phyloP scores from a whole-genome alignment of 2,888 invertebrate species.

The Torymus tubicola region DNA sequence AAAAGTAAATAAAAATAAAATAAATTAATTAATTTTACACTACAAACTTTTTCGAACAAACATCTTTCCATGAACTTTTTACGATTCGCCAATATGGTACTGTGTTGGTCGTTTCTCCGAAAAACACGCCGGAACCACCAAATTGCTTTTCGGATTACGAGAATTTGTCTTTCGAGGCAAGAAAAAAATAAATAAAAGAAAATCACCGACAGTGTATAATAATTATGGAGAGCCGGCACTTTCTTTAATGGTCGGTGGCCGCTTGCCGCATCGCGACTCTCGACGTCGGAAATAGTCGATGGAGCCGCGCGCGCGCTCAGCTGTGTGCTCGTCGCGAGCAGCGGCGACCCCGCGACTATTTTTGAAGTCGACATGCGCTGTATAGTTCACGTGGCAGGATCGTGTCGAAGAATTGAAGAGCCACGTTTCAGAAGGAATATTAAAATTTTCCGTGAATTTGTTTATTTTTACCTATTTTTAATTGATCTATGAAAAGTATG shows the following conservation, averaged over 20 bases:
- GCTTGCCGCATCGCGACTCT: neutral
- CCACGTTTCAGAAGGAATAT: neutral
- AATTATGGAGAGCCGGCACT: slow-evolving; percentile 7
- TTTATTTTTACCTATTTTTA: slow-evolving; percentile 1
- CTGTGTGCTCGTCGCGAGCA: slow-evolving; percentile 7
- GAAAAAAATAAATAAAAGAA: slow-evolving; percentile 1
- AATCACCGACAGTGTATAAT: too few relatives aligned
- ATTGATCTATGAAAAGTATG: neutral
- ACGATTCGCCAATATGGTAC: neutral
- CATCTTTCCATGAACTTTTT: neutral
- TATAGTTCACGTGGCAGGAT: slow-evolving; percentile 20
- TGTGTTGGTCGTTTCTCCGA: neutral
- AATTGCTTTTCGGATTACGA: slow-evolving; percentile 3
- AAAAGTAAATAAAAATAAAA: neutral
- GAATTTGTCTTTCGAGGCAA: neutral
- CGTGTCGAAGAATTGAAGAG: neutral
- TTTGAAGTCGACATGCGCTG: slow-evolving; percentile 45
- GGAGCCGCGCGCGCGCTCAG: slow-evolving; percentile 16
- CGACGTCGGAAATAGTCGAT: slow-evolving; percentile 50
- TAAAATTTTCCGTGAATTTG: neutral
- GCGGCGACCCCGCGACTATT: slow-evolving; percentile 47
- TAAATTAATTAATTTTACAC: too few relatives aligned
- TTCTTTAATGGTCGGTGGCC: slow-evolving; percentile 12
- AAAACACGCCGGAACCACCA: neutral
- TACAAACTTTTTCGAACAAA: neutral